These are phyloP conservation scores for Artibeus lituratus DNA, from an alignment of 2,797 vertebrate species.

Conservation along the genomic window DNA sequence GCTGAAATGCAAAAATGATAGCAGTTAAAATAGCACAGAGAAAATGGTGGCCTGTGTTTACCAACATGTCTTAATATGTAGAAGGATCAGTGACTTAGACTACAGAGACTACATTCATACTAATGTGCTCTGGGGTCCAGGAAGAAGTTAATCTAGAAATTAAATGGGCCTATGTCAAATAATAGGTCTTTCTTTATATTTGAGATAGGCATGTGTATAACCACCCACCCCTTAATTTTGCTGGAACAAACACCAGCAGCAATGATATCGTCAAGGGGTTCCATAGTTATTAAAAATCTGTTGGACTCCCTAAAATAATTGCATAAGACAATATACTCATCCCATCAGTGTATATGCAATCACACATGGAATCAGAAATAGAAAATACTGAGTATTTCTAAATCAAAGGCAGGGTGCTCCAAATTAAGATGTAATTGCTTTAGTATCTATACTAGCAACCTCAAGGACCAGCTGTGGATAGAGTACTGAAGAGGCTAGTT, in stretches of 20 bases:
- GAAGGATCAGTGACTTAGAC: not conserved
- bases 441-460: not conserved
- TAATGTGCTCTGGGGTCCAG: not conserved
- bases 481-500: not conserved
- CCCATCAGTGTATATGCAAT: not conserved
- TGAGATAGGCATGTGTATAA: not conserved
- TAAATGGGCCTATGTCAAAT: not conserved
- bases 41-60: conserved; percentile 37
- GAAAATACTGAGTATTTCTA: conserved; percentile 9
- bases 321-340: not conserved
- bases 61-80: not conserved
- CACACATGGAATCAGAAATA: not conserved
- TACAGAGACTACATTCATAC: not conserved
- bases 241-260: not conserved
- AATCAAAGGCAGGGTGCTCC: not conserved
- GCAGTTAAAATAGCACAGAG: conserved; percentile 38
- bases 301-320: not conserved
- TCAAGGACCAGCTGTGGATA: not conserved
- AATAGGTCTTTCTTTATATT: not conserved
- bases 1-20: conserved; percentile 26
- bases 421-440: not conserved
- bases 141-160: not conserved
- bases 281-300: not conserved
- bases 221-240: not conserved
- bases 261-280: not conserved